Evolutionary conservation across 2,797 vertebrate species (phyloP), one percentile per base, ranked within the genome.

Genomic region (Gallinago stenura): DNA sequence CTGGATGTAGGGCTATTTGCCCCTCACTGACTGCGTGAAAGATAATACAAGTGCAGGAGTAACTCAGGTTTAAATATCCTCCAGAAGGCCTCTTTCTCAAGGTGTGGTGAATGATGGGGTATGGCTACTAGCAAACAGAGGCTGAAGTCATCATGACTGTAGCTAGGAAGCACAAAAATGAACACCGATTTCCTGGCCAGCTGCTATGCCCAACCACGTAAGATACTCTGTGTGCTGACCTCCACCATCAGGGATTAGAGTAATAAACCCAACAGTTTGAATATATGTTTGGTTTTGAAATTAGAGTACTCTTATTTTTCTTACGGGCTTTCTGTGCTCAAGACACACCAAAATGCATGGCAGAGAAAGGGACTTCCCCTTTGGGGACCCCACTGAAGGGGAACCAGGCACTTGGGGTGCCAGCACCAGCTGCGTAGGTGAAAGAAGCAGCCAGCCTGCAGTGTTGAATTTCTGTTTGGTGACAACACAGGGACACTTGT

Each of bases 401-500:
- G 24, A 18, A 24, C 15, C 58, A 60, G 58, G 16, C 35, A 37
- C 24, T 35, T 60, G 8, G 0, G 0, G 15, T 62, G 20, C 53
- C 37, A 77, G 33, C 7, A 17, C 9, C 25, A 45, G 30, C 39
- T 71, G 21, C 1, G 0, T 7, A 31, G n/a, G 16, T 71, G 22
- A 50, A 61, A 57, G 25, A 22, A 70, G 53, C 5, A 6, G 25
- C 25, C 39, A 5, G 51, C 43, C 56, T 57, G 17, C 2, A 3
- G 43, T 39, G 16, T 4, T 56, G 31, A 39, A 7, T 60, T 78
- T 78, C 35, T 41, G 11, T 58, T 41, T 12, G 15, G 19, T 60
- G 65, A 48, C 9, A 64, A 3, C 19, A 12, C 1, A 0, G 26
- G 22, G 53, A 3, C 0, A 0, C 33, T 41, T 71, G 15, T 0